Conservation (phyloP, 2,797 vertebrate species). For the Prunella strophiata region DNA sequence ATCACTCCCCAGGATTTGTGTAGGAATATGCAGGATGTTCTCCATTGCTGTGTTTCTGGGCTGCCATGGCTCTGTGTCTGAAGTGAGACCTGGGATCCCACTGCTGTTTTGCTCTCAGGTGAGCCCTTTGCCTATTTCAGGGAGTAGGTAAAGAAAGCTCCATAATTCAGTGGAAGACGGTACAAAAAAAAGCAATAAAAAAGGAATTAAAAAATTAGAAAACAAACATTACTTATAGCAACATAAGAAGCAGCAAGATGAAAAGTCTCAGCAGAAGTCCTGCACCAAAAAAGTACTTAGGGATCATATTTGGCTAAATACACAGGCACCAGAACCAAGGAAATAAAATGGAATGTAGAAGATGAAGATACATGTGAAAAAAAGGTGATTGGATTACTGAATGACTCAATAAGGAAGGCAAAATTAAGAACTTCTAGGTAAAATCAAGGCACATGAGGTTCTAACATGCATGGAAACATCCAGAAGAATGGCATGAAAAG, state of each 20-base stretch:
- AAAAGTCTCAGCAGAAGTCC: not conserved
- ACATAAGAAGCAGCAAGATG: not conserved
- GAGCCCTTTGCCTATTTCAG: not conserved
- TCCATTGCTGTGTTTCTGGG: not conserved
- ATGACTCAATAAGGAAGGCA: not conserved
- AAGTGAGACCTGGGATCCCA: not conserved
- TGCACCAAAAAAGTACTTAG: not conserved
- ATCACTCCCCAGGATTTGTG: not conserved
- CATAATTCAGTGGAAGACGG: not conserved
- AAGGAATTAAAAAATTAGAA: not conserved
- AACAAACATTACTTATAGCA: not conserved
- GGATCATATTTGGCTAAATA: not conserved
- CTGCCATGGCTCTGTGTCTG: not conserved
- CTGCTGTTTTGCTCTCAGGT: not conserved
- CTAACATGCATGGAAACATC: not conserved
- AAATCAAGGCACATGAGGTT: not conserved
- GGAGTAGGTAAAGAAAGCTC: not conserved
- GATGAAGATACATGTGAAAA: not conserved
- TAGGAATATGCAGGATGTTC: not conserved
- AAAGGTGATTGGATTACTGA: not conserved
- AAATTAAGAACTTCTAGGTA: not conserved
- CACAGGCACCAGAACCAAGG: not conserved
- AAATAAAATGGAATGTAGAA: not conserved
- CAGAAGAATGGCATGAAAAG: not conserved
- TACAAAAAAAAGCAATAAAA: not conserved